These are phyloP conservation scores for Clunio marinus DNA, from an alignment of 2,888 invertebrate species.

Conservation along the genomic window DNA sequence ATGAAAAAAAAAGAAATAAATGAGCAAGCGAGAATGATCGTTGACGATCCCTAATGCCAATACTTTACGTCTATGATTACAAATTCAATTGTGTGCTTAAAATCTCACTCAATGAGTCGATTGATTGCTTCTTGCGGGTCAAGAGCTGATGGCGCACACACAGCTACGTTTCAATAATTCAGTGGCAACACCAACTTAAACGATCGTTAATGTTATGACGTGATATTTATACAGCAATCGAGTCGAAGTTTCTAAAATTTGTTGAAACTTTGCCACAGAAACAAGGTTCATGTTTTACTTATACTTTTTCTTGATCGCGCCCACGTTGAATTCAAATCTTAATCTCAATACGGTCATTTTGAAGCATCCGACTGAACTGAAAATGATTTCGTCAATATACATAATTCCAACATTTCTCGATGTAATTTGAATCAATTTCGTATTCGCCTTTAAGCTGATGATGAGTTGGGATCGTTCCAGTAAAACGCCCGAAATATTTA, in stretches of 20 bases:
- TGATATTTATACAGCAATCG: conserved; percentile 2
- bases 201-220: too few species aligned
- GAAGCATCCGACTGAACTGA: too few species aligned
- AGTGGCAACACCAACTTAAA: not conserved
- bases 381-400: conserved; percentile 6
- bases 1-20: too few species aligned
- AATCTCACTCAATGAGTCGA: not conserved
- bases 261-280: too few species aligned
- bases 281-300: too few species aligned
- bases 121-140: not conserved
- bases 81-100: not conserved
- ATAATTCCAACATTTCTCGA: not conserved
- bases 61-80: not conserved
- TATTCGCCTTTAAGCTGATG: not conserved
- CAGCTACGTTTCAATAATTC: too few species aligned
- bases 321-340: not conserved
- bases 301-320: conserved; percentile 1
- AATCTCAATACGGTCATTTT: not conserved
- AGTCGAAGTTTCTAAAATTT: too few species aligned
- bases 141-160: not conserved
- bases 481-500: too few species aligned
- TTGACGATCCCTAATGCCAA: not conserved
- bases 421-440: conserved; percentile 15
- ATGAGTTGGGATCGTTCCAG: not conserved
- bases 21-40: too few species aligned